phyloP scores from a whole-genome alignment of 2,113 vertebrate genomes.

The Oceanodroma tethys region DNA sequence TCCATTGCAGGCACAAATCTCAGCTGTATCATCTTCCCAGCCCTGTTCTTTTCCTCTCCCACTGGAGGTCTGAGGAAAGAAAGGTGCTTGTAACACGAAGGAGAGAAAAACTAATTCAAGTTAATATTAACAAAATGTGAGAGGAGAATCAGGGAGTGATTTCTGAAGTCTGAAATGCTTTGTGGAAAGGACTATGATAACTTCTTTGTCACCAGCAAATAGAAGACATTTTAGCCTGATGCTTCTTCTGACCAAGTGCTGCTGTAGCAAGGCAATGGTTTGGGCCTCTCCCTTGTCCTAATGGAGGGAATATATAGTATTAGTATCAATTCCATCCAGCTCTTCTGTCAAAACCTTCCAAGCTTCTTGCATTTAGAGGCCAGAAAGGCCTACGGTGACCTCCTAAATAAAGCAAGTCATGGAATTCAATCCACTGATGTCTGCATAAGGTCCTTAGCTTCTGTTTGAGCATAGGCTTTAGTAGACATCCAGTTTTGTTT shows the following conservation, averaged over 20 bases:
- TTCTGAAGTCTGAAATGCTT: neutral
- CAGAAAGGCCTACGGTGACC: neutral
- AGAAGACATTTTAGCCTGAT: neutral
- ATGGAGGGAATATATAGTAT: neutral
- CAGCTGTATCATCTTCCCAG: neutral
- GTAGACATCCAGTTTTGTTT: neutral
- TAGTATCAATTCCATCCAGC: neutral
- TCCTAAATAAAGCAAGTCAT: neutral
- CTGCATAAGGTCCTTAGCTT: neutral
- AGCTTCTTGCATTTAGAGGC: neutral
- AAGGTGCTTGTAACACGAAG: neutral
- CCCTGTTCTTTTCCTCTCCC: neutral
- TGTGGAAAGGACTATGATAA: neutral
- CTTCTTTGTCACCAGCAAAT: neutral
- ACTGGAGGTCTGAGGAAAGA: neutral
- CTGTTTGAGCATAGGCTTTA: neutral
- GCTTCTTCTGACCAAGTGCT: neutral
- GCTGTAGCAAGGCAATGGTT: neutral
- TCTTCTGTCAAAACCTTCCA: neutral
- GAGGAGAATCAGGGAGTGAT: neutral
- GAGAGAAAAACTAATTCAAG: neutral
- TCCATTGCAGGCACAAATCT: neutral
- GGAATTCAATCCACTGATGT: neutral
- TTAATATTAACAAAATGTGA: neutral
- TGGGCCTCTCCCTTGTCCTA: neutral